Conservation (phyloP, 2,888 invertebrate species). For the Epinotia brunnichana region DNA sequence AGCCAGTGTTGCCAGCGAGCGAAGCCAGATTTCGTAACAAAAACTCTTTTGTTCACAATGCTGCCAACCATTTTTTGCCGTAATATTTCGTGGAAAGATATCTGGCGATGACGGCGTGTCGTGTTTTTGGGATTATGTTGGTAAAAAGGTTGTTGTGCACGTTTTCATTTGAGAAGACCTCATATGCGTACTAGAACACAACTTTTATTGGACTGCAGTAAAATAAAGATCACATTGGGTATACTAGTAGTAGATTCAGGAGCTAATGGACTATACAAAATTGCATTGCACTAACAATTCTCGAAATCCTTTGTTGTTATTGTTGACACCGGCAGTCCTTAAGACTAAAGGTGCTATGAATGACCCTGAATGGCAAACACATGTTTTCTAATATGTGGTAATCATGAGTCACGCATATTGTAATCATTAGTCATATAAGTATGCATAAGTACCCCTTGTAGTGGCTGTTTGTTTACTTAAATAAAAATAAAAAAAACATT, state of each 20-base stretch:
- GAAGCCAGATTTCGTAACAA: slow-evolving; percentile 16
- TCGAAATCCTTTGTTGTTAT: too few relatives aligned
- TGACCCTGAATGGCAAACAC: too few relatives aligned
- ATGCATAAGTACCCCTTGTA: too few relatives aligned
- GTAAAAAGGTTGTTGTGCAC: slow-evolving; percentile 10
- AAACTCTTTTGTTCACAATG: slow-evolving; percentile 23
- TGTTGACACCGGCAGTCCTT: too few relatives aligned
- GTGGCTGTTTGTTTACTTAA: too few relatives aligned
- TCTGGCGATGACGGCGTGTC: slow-evolving; percentile 29
- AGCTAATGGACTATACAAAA: too few relatives aligned
- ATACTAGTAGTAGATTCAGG: background rate
- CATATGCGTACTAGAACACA: background rate
- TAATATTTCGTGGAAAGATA: slow-evolving; percentile 28
- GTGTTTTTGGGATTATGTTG: slow-evolving; percentile 29
- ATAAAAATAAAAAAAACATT: too few relatives aligned
- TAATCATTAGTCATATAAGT: too few relatives aligned
- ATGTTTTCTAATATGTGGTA: too few relatives aligned
- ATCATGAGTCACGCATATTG: too few relatives aligned
- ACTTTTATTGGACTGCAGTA: background rate
- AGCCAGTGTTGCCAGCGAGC: slow-evolving; percentile 26
- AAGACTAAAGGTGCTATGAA: too few relatives aligned
- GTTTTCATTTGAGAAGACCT: slow-evolving; percentile 7
- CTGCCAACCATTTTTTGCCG: slow-evolving; percentile 29
- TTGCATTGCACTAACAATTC: too few relatives aligned
- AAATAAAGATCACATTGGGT: background rate